Evolutionary conservation across 2,113 vertebrate species (phyloP).

Genomic region (Poeciliopsis occidentalis): DNA sequence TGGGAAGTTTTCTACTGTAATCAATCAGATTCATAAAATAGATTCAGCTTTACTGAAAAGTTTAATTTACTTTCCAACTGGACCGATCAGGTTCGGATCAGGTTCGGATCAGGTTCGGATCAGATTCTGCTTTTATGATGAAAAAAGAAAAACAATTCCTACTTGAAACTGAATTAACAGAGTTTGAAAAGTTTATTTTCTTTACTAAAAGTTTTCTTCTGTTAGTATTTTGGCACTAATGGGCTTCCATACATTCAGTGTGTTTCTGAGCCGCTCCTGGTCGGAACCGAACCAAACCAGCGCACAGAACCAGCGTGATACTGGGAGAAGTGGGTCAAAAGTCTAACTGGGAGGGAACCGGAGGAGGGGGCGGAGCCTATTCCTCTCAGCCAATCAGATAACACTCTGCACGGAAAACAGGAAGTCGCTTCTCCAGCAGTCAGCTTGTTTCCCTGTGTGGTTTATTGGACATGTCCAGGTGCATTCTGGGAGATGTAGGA

Average conservation of each 20-base stretch:
- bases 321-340: slow-evolving; percentile 18
- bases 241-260: background rate
- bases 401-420: background rate
- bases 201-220: background rate
- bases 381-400: slow-evolving; percentile 40
- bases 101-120: too few relatives aligned
- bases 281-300: slow-evolving; percentile 19
- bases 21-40: too few relatives aligned
- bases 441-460: slow-evolving; percentile 2
- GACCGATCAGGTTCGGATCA: too few relatives aligned
- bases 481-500: slow-evolving; percentile 31
- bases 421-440: background rate
- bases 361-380: slow-evolving; percentile 6
- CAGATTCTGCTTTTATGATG: too few relatives aligned
- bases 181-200: background rate
- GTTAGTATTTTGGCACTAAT: background rate
- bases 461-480: background rate
- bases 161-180: too few relatives aligned
- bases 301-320: slow-evolving; percentile 1
- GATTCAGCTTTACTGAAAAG: too few relatives aligned
- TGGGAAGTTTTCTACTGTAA: too few relatives aligned
- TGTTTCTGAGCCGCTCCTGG: background rate
- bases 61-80: too few relatives aligned
- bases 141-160: too few relatives aligned
- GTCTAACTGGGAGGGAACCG: background rate